phyloP scores from a whole-genome alignment of 2,888 invertebrate species.

The Ctena decussata region DNA sequence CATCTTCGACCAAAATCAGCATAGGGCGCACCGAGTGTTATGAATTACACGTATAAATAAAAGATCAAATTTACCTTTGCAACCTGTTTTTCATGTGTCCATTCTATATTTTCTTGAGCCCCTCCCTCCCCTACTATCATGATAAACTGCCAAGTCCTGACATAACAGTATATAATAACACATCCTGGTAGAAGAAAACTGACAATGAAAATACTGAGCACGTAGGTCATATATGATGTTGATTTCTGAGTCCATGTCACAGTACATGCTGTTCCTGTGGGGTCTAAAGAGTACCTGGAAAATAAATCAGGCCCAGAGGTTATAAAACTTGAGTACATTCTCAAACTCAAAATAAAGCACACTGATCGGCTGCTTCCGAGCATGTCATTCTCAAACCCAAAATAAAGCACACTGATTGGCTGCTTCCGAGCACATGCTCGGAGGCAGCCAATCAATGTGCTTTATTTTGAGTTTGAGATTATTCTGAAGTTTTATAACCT shows the following conservation, averaged over 20 bases:
- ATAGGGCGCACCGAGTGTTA: no score
- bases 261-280: slow-evolving; percentile 42
- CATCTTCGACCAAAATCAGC: no score
- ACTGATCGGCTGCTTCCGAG: no score
- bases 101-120: slow-evolving; percentile 65
- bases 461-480: no score
- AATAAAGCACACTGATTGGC: no score
- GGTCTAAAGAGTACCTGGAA: slow-evolving; percentile 63
- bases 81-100: slow-evolving; percentile 68
- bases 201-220: slow-evolving; percentile 41
- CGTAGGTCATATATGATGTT: slow-evolving; percentile 39
- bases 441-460: no score
- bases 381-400: no score
- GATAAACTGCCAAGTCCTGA: slow-evolving; percentile 59
- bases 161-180: slow-evolving; percentile 55
- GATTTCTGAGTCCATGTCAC: slow-evolving; percentile 40
- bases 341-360: no score
- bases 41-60: no score
- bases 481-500: no score
- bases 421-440: no score
- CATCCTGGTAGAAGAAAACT: slow-evolving; percentile 51
- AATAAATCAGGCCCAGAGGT: background rate
- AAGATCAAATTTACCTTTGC: slow-evolving; percentile 58
- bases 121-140: slow-evolving; percentile 56
- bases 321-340: no score